Percentiles rank a stretch among this genome's conserved stretches.
phyloP scores from a whole-genome alignment of 2,797 vertebrate genomes.

The Bradypodion pumilum region DNA sequence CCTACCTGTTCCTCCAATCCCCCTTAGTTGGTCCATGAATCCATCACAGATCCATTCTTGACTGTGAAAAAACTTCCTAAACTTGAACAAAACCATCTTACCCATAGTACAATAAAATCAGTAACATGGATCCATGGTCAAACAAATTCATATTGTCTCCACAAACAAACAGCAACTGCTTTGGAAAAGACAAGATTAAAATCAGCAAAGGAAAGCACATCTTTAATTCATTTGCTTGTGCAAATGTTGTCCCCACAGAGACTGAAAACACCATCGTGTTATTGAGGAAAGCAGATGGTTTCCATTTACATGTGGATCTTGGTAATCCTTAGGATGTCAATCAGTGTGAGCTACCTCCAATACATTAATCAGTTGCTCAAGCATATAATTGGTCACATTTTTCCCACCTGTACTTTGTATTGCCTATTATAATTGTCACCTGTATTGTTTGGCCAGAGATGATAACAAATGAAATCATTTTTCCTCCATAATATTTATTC shows the following conservation, averaged over 20 bases:
- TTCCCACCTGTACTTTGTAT: neutral
- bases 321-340: slow-evolving; percentile 11
- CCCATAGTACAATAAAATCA: neutral
- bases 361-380: slow-evolving; percentile 6
- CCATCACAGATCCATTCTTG: neutral
- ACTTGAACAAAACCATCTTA: neutral
- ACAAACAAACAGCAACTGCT: neutral
- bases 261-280: neutral
- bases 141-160: neutral
- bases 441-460: neutral
- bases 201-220: slow-evolving; percentile 1
- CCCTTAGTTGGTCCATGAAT: neutral
- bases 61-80: neutral
- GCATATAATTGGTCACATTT: neutral
- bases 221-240: neutral
- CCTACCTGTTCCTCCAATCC: too few species aligned
- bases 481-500: neutral
- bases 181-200: neutral
- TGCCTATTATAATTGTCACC: neutral
- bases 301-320: neutral
- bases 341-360: neutral
- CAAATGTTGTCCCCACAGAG: neutral
- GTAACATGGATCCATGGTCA: neutral
- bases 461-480: neutral
- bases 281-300: slow-evolving; percentile 1